phyloP scores from a whole-genome alignment of 2,797 vertebrate genomes.

The Otus scops region DNA sequence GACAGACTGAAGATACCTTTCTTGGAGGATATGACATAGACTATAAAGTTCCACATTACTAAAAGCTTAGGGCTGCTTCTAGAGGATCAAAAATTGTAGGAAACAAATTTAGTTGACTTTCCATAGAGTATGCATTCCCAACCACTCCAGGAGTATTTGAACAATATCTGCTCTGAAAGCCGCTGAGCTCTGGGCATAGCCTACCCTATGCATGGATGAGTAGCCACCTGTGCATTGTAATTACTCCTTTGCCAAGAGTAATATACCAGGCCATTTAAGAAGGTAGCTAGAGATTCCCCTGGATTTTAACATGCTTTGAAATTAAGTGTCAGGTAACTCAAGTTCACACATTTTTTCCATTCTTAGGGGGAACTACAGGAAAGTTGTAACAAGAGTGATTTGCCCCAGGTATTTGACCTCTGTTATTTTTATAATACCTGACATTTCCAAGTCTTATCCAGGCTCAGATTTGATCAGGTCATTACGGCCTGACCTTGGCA shows the following conservation, averaged over 20 bases:
- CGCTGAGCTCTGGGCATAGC: background rate
- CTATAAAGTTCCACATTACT: background rate
- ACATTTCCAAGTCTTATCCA: conserved; percentile 11
- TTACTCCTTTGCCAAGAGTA: background rate
- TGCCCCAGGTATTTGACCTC: background rate
- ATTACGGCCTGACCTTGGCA: background rate
- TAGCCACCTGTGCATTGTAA: background rate
- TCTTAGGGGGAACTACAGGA: background rate
- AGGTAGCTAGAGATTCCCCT: background rate
- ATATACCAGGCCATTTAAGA: background rate
- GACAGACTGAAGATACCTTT: background rate
- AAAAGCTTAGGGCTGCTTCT: background rate
- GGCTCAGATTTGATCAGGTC: background rate
- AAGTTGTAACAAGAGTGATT: background rate
- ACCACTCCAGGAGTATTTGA: background rate
- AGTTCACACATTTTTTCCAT: conserved; percentile 12
- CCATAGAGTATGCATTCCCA: background rate
- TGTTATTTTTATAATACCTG: background rate
- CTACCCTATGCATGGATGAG: background rate
- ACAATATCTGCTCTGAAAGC: background rate
- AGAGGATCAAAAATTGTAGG: background rate
- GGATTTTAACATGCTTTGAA: background rate
- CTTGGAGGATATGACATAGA: background rate
- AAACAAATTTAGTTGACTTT: background rate
- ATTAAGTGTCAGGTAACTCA: background rate